Evolutionary conservation across 2,797 vertebrate genomes (phyloP).

Genomic region (Cirrhinus mrigala): DNA sequence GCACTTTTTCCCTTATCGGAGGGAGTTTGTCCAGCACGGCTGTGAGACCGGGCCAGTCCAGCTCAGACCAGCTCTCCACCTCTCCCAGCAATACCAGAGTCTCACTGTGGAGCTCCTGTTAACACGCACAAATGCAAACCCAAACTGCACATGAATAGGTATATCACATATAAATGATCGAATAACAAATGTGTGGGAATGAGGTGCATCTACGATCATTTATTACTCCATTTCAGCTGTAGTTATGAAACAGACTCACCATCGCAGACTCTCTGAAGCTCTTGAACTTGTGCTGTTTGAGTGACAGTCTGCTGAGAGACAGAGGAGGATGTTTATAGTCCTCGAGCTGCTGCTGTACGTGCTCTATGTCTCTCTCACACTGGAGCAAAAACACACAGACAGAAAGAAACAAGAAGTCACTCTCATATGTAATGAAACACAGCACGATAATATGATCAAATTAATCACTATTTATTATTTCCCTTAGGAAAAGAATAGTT

Average conservation of each 20-base stretch:
- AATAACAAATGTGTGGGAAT: background rate
- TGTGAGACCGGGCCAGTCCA: conserved; percentile 77
- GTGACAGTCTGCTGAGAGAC: conserved; percentile 81
- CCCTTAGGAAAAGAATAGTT: background rate
- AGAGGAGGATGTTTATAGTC: conserved; percentile 80
- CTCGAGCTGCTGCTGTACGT: conserved; percentile 78
- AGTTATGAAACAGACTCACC: conserved; percentile 59
- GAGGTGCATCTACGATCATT: background rate
- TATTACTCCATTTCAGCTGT: background rate
- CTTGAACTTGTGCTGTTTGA: conserved; percentile 85
- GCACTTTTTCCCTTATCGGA: conserved; percentile 77
- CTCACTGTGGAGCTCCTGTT: conserved; percentile 79
- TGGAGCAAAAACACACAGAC: conserved; percentile 55
- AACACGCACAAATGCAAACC: conserved; percentile 16
- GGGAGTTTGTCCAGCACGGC: conserved; percentile 74
- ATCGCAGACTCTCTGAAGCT: conserved; percentile 81
- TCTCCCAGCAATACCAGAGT: conserved; percentile 75
- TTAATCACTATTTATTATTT: background rate
- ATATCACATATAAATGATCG: background rate
- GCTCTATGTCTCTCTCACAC: conserved; percentile 81
- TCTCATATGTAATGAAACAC: background rate
- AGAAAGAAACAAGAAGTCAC: background rate
- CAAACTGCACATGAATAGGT: background rate
- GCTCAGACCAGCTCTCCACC: conserved; percentile 78
- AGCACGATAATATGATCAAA: background rate